These are phyloP conservation scores for Notospermus geniculatus DNA, from an alignment of 1,140 invertebrate genomes.

Conservation along the genomic window DNA sequence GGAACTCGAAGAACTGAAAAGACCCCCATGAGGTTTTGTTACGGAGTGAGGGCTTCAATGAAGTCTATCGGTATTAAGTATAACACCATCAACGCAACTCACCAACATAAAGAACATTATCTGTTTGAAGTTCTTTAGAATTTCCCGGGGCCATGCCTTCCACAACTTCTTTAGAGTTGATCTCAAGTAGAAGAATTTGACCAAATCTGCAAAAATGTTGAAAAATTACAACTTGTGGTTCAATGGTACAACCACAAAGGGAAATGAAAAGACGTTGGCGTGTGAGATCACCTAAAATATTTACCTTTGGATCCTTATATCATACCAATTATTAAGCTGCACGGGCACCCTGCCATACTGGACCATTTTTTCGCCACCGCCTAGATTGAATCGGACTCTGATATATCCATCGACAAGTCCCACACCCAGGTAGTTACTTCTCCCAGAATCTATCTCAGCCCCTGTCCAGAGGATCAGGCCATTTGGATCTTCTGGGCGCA, in stretches of 20 bases:
- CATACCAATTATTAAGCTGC: conserved; percentile 90
- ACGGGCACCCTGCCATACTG: conserved; percentile 82
- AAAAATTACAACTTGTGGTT: too few relatives aligned
- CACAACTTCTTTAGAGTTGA: conserved; percentile 77
- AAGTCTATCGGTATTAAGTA: too few relatives aligned
- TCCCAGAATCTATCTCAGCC: conserved; percentile 57
- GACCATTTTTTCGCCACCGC: conserved; percentile 68
- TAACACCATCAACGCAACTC: too few relatives aligned
- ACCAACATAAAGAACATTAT: conserved; percentile 83
- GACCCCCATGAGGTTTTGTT: too few relatives aligned
- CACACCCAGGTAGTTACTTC: conserved; percentile 76
- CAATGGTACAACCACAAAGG: too few relatives aligned
- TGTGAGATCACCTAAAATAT: too few relatives aligned
- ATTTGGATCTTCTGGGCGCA: conserved; percentile 65
- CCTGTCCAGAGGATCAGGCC: conserved; percentile 90
- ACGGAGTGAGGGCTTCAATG: too few relatives aligned
- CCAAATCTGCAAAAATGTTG: too few relatives aligned
- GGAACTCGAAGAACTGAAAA: too few relatives aligned
- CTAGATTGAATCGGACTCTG: conserved; percentile 66
- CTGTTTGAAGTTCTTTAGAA: conserved; percentile 79
- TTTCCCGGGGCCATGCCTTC: conserved; percentile 78
- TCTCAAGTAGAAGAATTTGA: conserved; percentile 77
- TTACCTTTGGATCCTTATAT: conserved; percentile 82
- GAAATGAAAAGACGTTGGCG: too few relatives aligned
- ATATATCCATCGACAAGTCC: conserved; percentile 76